These are phyloP conservation scores for Minunthozetes semirufus DNA, from an alignment of 2,888 invertebrate genomes.

Conservation along the genomic window DNA sequence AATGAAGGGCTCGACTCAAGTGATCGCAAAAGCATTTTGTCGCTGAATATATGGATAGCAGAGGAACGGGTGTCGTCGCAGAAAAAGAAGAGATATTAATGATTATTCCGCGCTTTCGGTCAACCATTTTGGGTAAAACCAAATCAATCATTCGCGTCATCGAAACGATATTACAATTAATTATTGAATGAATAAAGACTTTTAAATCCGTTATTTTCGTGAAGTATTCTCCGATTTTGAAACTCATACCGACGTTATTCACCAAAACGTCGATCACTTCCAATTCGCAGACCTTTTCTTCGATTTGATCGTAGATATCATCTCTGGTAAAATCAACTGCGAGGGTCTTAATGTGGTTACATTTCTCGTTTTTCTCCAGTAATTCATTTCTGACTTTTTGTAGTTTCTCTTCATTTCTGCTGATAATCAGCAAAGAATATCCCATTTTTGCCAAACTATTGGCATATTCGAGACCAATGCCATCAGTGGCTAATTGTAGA, in stretches of 20 bases:
- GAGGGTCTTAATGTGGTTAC: slow-evolving; percentile 28
- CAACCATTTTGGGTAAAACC: slow-evolving; percentile 68
- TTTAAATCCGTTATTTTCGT: slow-evolving; percentile 60
- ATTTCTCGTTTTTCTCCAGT: slow-evolving; percentile 27
- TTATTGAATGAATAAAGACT: slow-evolving; percentile 63
- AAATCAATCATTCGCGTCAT: slow-evolving; percentile 74
- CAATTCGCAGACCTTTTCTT: not conserved
- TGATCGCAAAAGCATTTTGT: slow-evolving; percentile 59
- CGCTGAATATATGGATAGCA: slow-evolving; percentile 82
- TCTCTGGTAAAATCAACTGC: slow-evolving; percentile 35
- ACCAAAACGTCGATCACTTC: slow-evolving; percentile 39
- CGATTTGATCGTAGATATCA: slow-evolving; percentile 34
- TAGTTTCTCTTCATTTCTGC: slow-evolving; percentile 67
- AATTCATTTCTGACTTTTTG: slow-evolving; percentile 51
- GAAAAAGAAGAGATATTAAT: slow-evolving; percentile 87
- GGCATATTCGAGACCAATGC: slow-evolving; percentile 81
- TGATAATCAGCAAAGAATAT: slow-evolving; percentile 71
- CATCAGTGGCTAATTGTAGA: slow-evolving; percentile 63
- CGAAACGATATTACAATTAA: slow-evolving; percentile 80
- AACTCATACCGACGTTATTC: slow-evolving; percentile 83
- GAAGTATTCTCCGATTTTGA: slow-evolving; percentile 73
- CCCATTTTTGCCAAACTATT: slow-evolving; percentile 67
- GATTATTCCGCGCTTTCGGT: slow-evolving; percentile 64
- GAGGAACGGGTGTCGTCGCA: slow-evolving; percentile 73
- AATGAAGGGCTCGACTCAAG: slow-evolving; percentile 47